Base-by-base conservation (phyloP, 2,113 vertebrate species). In the Chloropsis hardwickii region DNA sequence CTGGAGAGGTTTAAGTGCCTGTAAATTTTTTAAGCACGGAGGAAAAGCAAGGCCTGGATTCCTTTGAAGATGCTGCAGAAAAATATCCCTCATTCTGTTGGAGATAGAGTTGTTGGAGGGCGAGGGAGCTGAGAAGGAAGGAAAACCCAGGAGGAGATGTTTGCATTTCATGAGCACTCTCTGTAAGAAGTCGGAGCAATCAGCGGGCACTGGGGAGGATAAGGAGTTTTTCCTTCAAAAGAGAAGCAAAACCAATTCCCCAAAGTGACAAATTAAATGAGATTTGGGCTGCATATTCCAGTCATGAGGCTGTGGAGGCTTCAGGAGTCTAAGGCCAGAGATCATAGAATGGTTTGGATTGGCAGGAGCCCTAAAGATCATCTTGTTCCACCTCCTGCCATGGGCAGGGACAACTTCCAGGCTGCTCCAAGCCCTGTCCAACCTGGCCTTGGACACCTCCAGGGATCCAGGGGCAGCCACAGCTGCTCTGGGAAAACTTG, bases 1-100 rank as follows among this genome's bases (percentile, higher is more conserved):
- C 84, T 89, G 91, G 88, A 93, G 85, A 81, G 73, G 40, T 90
- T 27, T 86, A 91, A 95, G 89, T 81, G 88, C 66, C 77, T 73
- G 73, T 91, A 76, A 96, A 92, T 90, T 90, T 90, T 94, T 94
- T 94, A 92, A 94, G 90, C 61, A 24, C 3, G 2, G 87, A 94
- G 72, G 62, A 80, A 17, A 93, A 88, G 72, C 33, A 19, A 93
- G 56, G 24, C 28, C 79, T 47, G 89, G 53, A 12, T 91, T 45
- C 56, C 71, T 95, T 88, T 94, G 94, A 96, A 94, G 94, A 61
- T 37, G 81, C 48, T 0, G 16, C 61, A n/a, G 94, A 20, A 69
- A 86, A 92, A 58, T 45, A 37, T 31, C 60, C 4, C 44, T 83
- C 2, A 0, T 62, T 78, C 74, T 9, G 20, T 8, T 23, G 73